Evolutionary conservation across 1,140 invertebrate species (phyloP).

Genomic region (Holcopasites calliopsidis): DNA sequence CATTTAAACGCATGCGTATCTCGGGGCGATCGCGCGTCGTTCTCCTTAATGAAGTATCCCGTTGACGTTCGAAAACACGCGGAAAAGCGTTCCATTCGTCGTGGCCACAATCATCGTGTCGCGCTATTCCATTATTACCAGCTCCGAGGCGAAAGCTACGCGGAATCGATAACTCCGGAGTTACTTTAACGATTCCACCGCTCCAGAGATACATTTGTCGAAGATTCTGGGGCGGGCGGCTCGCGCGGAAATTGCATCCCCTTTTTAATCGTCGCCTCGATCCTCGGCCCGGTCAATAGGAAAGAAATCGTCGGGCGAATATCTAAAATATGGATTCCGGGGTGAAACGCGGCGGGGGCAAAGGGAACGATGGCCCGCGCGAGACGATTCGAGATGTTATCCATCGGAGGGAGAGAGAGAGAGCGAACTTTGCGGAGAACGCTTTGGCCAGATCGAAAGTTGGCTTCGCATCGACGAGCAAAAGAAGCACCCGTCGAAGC

Average conservation of each 20-base stretch:
- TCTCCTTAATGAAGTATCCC: neutral
- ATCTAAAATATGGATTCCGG: constrained; percentile 4
- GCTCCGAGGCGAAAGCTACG: neutral
- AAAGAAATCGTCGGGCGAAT: neutral
- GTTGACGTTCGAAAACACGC: neutral
- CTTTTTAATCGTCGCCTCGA: constrained; percentile 1
- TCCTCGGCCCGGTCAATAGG: neutral
- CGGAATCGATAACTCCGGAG: constrained; percentile 11
- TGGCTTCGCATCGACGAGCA: constrained; percentile 7
- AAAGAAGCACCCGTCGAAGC: constrained; percentile 24
- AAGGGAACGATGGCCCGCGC: constrained; percentile 7
- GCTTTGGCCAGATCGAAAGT: constrained; percentile 39
- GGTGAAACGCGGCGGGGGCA: neutral
- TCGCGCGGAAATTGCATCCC: neutral
- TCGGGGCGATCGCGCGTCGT: neutral
- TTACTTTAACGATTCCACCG: constrained; percentile 13
- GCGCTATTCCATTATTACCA: neutral
- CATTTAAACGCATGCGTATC: neutral
- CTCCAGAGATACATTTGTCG: neutral
- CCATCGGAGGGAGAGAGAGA: neutral
- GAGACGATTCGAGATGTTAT: constrained; percentile 34
- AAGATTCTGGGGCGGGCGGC: neutral
- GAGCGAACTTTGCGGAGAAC: constrained; percentile 38
- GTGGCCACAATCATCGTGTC: neutral
- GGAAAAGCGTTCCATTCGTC: neutral